Evolutionary conservation across 1,140 invertebrate species (phyloP).

Genomic region (Cydia amplana): DNA sequence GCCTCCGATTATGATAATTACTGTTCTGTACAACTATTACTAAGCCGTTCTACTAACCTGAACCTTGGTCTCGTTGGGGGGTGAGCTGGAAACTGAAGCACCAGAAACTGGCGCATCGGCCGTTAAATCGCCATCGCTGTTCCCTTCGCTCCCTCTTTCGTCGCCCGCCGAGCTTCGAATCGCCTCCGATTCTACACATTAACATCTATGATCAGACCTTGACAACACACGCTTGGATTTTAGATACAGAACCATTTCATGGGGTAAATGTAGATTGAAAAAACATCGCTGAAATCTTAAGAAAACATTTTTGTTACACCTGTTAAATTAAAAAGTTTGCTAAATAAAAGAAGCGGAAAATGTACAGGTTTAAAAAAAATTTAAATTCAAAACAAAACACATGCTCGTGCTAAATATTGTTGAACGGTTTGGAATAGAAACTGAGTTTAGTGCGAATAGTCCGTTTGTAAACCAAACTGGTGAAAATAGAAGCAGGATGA

Average conservation of each 20-base stretch:
- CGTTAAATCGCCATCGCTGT: slow-evolving; percentile 62
- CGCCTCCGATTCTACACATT: slow-evolving; percentile 61
- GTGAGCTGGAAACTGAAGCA: slow-evolving; percentile 69
- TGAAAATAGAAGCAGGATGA: slow-evolving; percentile 20
- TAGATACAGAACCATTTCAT: neutral
- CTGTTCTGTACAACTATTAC: too few species aligned
- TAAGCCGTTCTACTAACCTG: neutral
- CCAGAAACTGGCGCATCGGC: slow-evolving; percentile 66
- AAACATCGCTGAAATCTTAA: neutral
- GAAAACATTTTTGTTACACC: neutral
- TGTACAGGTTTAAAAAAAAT: neutral
- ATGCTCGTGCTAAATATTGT: slow-evolving; percentile 22
- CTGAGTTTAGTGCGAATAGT: neutral
- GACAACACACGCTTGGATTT: neutral
- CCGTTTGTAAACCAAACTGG: slow-evolving; percentile 23
- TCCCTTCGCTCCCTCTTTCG: slow-evolving; percentile 66
- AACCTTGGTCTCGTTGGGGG: slow-evolving; percentile 70
- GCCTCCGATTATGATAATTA: slow-evolving; percentile 53
- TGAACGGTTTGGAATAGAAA: slow-evolving; percentile 3
- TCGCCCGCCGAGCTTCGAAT: slow-evolving; percentile 68
- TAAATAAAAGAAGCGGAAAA: slow-evolving; percentile 18
- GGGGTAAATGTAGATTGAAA: neutral
- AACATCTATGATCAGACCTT: slow-evolving; percentile 5
- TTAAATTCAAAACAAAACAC: slow-evolving; percentile 39
- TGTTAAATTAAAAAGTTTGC: neutral